Base-by-base conservation (phyloP, 2,797 vertebrate species). In the Gorsachius magnificus region DNA sequence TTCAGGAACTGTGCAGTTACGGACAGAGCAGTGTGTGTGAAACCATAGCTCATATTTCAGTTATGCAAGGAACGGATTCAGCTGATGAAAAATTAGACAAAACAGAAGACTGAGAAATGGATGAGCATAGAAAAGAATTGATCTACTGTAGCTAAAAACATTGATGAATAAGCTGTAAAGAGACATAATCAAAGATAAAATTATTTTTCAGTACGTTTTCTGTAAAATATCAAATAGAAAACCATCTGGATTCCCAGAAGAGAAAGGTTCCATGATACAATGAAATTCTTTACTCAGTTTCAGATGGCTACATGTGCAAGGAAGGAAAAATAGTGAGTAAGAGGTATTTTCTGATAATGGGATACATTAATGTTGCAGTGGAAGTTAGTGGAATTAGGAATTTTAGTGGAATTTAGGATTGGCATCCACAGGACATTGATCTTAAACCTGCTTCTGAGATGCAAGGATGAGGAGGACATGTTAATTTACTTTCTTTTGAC, bases 21-120 rank as follows among this genome's bases (percentile, higher is more conserved):
- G 70, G 93, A 76, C 60, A 96, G 85, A 60, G 38, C 26, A 65
- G 53, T 79, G 86, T 1, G 2, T 96, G 88, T 63, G 60, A 95
- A 95, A 82, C 19, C 38, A 54, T 38, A 90, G n/a, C 69, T 93
- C 29, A 26, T 60, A 56, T 96, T 96, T 93, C 93, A 81, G 79
- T 95, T 79, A 90, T 56, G 35, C 7, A 76, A 84, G 86, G 77
- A 94, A 95, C 76, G 88, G 77, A 92, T 89, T 84, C 31, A 83
- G 48, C 28, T 77, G 51, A 63, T 92, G 68, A 89, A 90, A 93
- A 90, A 81, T 53, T 36, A 81, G 69, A 66, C 3, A 5, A 90
- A 96, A 66, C 50, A 66, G 48, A 83, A 43, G 61, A 48, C 41
- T n/a, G 48, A 87, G 70, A 83, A 93, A 75, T 74, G 66, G 43